Evolutionary conservation across 2,888 invertebrate species (phyloP).

Genomic region (Cerceris ruficornis): DNA sequence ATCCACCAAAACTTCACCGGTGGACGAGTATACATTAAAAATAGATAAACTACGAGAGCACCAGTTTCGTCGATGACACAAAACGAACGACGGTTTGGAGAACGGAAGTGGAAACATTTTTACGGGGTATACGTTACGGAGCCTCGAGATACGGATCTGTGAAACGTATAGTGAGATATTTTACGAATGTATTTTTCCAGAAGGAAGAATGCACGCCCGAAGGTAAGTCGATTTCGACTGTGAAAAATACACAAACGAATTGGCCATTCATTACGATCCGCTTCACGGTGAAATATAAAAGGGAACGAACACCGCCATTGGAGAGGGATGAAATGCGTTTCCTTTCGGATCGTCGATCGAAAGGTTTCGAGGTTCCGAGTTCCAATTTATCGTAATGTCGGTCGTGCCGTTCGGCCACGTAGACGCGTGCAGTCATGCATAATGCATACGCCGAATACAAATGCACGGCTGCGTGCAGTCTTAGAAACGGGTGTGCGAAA

Average conservation of each 20-base stretch:
- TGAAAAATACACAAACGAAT: constrained; percentile 9
- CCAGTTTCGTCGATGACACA: too few species aligned
- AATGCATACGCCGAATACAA: constrained; percentile 25
- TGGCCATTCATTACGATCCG: constrained; percentile 23
- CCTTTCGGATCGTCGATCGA: constrained; percentile 11
- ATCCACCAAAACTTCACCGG: too few species aligned
- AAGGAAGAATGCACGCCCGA: too few species aligned
- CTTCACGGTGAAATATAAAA: neutral
- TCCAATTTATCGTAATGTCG: constrained; percentile 33
- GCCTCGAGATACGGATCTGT: too few species aligned
- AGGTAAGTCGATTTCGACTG: neutral
- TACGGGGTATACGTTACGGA: too few species aligned
- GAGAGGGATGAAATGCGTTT: constrained; percentile 10
- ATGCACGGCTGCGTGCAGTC: constrained; percentile 13
- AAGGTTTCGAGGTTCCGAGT: constrained; percentile 5
- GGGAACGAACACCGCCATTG: neutral
- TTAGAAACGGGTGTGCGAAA: neutral
- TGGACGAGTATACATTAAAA: too few species aligned
- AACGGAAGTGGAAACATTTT: too few species aligned
- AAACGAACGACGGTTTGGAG: too few species aligned
- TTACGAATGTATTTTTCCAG: neutral
- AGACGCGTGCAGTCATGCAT: constrained; percentile 33
- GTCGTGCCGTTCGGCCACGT: constrained; percentile 17
- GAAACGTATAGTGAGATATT: neutral
- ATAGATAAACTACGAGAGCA: too few species aligned